Percentiles rank a stretch among this genome's conserved stretches.
phyloP scores from a whole-genome alignment of 2,888 invertebrate species.

The Rhogogaster chlorosoma region DNA sequence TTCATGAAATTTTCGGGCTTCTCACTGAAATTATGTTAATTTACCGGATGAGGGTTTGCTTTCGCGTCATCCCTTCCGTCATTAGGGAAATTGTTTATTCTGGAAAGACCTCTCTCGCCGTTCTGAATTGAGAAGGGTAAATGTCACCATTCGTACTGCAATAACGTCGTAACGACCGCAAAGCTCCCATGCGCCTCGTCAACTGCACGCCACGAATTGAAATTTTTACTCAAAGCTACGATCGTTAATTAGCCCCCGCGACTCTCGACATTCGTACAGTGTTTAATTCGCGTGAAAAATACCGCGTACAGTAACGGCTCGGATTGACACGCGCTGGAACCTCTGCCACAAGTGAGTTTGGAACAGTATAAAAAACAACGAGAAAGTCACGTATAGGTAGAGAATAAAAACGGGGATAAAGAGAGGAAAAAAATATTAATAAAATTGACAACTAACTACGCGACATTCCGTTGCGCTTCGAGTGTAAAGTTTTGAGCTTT shows the following conservation, averaged over 20 bases:
- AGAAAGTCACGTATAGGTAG: neutral
- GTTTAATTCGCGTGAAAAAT: conserved; percentile 6
- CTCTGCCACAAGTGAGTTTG: neutral
- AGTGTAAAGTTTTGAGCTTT: conserved; percentile 23
- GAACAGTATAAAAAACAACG: neutral
- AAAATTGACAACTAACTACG: neutral
- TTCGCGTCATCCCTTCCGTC: conserved; percentile 34
- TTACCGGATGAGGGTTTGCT: conserved; percentile 42
- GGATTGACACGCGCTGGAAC: neutral
- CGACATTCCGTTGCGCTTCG: conserved; percentile 1
- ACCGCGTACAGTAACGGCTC: neutral
- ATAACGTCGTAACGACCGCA: conserved; percentile 32
- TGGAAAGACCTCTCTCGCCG: conserved; percentile 31
- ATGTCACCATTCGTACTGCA: conserved; percentile 40
- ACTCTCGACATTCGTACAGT: neutral
- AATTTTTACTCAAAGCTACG: conserved; percentile 18
- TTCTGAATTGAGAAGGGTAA: conserved; percentile 38
- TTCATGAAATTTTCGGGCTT: conserved; percentile 33
- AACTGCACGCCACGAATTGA: conserved; percentile 39
- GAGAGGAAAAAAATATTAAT: neutral
- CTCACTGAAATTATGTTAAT: conserved; percentile 46
- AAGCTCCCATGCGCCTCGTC: conserved; percentile 14
- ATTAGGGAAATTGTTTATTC: conserved; percentile 46
- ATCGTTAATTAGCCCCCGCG: conserved; percentile 26
- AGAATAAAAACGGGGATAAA: neutral